phyloP scores from a whole-genome alignment of 1,140 invertebrate species.

The Zaprionus davidi region DNA sequence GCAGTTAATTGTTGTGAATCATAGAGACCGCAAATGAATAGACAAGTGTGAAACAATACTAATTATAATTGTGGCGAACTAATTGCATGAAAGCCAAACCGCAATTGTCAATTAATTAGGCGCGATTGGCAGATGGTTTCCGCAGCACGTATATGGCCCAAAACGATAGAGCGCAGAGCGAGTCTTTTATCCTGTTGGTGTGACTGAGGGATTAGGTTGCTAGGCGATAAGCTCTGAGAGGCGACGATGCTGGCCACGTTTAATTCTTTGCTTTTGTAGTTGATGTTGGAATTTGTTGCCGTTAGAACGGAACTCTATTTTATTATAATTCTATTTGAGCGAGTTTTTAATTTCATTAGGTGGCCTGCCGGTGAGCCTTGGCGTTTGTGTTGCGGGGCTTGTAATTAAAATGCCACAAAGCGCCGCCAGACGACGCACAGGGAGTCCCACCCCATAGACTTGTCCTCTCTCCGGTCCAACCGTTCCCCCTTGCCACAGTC shows the following conservation, averaged over 20 bases:
- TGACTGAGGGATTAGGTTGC: conserved; percentile 6
- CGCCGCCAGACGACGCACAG: conserved; percentile 43
- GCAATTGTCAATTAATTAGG: conserved; percentile 75
- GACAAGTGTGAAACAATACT: conserved; percentile 61
- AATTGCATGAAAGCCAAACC: conserved; percentile 62
- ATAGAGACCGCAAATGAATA: conserved; percentile 46
- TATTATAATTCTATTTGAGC: conserved; percentile 77
- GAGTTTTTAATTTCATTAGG: conserved; percentile 79
- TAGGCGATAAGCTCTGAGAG: neutral
- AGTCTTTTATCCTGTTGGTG: neutral
- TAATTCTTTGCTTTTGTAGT: conserved; percentile 52
- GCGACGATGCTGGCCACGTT: conserved; percentile 8
- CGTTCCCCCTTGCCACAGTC: neutral
- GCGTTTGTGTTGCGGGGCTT: conserved; percentile 44
- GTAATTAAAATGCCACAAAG: conserved; percentile 81
- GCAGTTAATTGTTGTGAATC: conserved; percentile 45
- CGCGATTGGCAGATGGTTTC: conserved; percentile 37
- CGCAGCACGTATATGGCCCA: conserved; percentile 5
- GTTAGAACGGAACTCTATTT: conserved; percentile 61
- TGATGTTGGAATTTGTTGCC: neutral
- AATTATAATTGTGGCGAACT: conserved; percentile 74
- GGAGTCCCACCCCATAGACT: conserved; percentile 11
- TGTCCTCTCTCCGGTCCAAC: neutral
- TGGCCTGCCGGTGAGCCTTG: conserved; percentile 5
- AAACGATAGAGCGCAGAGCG: neutral